Percentiles rank a stretch among this genome's conserved stretches.
These are phyloP conservation scores for Octodon degus DNA, from an alignment of 2,113 vertebrate species.

Conservation along the genomic window DNA sequence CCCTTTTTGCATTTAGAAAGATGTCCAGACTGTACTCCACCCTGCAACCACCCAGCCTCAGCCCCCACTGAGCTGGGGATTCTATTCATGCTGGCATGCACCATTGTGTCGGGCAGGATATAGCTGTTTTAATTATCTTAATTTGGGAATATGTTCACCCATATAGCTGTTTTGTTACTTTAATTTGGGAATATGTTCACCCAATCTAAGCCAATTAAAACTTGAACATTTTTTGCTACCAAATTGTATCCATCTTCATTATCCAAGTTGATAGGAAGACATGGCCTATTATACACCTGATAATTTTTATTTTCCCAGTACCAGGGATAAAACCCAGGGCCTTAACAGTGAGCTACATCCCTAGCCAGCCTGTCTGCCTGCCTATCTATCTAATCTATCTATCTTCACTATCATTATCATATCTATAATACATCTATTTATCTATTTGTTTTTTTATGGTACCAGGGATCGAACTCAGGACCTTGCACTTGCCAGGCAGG, in stretches of 20 bases:
- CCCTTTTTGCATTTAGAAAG: background rate
- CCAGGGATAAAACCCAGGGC: background rate
- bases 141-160: background rate
- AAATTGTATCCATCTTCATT: background rate
- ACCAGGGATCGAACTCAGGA: background rate
- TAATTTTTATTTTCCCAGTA: background rate
- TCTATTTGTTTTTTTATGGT: background rate
- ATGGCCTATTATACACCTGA: background rate
- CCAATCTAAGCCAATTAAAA: slow-evolving; percentile 30
- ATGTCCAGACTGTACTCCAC: background rate
- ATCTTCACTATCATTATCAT: too few relatives aligned
- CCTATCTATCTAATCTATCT: too few relatives aligned
- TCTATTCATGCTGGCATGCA: background rate
- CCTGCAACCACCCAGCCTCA: background rate
- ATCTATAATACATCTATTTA: too few relatives aligned
- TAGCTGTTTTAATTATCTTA: background rate
- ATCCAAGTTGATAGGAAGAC: background rate
- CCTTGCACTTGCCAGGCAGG: too few relatives aligned
- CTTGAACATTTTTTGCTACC: background rate
- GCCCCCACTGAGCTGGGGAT: background rate
- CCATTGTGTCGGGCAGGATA: background rate
- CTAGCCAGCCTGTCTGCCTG: background rate
- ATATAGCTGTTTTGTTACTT: background rate
- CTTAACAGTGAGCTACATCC: background rate
- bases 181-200: background rate